Evolutionary conservation across 2,797 vertebrate genomes (phyloP).

Genomic region (Chelmon rostratus): DNA sequence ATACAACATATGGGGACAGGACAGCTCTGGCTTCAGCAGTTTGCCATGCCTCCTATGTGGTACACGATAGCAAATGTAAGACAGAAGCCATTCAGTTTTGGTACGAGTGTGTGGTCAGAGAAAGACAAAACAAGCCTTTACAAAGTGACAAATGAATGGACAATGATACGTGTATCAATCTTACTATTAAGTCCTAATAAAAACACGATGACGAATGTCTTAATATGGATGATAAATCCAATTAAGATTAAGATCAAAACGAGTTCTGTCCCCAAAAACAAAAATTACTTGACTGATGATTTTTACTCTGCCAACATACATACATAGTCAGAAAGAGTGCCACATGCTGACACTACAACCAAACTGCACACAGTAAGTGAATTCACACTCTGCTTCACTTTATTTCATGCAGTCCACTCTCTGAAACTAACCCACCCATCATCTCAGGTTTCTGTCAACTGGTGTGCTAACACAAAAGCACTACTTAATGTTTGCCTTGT

Average conservation of each 20-base stretch:
- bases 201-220: background rate
- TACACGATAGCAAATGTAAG: background rate
- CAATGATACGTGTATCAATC: background rate
- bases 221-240: background rate
- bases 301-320: background rate
- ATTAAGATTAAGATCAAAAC: background rate
- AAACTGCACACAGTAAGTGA: background rate
- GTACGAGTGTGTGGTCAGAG: background rate
- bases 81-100: background rate
- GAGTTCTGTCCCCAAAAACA: background rate
- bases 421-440: slow-evolving; percentile 2
- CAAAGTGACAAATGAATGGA: background rate
- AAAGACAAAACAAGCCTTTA: background rate
- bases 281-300: too few species aligned
- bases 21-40: slow-evolving; percentile 36
- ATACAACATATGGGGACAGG: slow-evolving; percentile 67
- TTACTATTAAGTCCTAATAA: background rate
- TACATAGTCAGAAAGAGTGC: background rate
- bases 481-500: slow-evolving; percentile 42
- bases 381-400: slow-evolving; percentile 21
- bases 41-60: slow-evolving; percentile 13
- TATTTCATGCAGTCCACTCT: slow-evolving; percentile 23
- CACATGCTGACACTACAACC: slow-evolving; percentile 23
- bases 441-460: slow-evolving; percentile 24
- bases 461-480: slow-evolving; percentile 23